Evolutionary conservation across 1,140 invertebrate species (phyloP).

Genomic region (Hycleus phaleratus): DNA sequence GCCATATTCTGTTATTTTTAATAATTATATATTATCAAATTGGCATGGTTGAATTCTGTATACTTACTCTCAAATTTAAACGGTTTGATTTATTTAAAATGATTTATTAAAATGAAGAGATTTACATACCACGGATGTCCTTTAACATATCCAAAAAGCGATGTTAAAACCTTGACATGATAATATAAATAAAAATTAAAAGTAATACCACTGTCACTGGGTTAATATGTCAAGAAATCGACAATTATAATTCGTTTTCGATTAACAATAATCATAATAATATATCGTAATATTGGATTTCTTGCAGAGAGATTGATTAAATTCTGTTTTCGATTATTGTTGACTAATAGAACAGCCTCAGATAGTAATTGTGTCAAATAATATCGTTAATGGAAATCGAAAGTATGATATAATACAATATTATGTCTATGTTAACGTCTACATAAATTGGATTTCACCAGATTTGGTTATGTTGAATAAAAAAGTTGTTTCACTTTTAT

Average conservation of each 20-base stretch:
- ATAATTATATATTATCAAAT: too few relatives aligned
- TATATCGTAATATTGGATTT: conserved; percentile 1
- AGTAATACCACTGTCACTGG: conserved; percentile 7
- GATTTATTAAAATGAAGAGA: too few relatives aligned
- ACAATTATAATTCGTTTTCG: not conserved
- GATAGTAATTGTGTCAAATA: conserved; percentile 3
- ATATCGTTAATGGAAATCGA: conserved; percentile 7
- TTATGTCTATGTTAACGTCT: conserved; percentile 4
- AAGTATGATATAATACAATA: conserved; percentile 6
- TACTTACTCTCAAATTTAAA: too few relatives aligned
- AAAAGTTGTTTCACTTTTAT: too few relatives aligned
- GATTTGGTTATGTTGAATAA: conserved; percentile 10
- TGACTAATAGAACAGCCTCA: not conserved
- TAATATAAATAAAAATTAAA: conserved; percentile 8
- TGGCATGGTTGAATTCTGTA: too few relatives aligned
- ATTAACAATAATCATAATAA: not conserved
- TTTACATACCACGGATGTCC: not conserved
- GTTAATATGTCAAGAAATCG: conserved; percentile 3
- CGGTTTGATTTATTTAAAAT: too few relatives aligned
- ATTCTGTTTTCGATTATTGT: not conserved
- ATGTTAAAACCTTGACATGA: conserved; percentile 9
- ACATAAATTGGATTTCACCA: conserved; percentile 7
- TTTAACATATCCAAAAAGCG: not conserved
- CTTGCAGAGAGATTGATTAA: not conserved
- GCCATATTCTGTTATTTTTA: too few relatives aligned